Evolutionary conservation across 1,140 invertebrate genomes (phyloP).

Genomic region (Aphelinus atriplicis): DNA sequence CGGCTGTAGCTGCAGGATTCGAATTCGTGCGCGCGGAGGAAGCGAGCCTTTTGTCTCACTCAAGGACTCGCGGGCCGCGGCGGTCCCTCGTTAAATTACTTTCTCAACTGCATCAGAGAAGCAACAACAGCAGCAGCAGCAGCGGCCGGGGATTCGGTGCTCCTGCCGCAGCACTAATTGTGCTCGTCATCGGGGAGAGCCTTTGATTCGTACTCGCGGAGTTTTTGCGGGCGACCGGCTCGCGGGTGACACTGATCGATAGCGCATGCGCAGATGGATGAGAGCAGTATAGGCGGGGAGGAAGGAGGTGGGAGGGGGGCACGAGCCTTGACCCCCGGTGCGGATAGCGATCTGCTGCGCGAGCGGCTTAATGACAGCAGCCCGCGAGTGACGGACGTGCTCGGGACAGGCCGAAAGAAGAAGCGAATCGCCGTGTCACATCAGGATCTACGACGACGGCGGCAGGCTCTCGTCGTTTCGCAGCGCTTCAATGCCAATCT

Average conservation of each 20-base stretch:
- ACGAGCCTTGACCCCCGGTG: conserved; percentile 35
- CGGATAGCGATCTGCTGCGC: conserved; percentile 43
- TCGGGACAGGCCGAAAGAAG: not conserved
- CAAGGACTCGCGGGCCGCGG: too few species aligned
- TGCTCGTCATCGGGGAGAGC: conserved; percentile 40
- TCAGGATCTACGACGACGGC: conserved; percentile 9
- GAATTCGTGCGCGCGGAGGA: too few species aligned
- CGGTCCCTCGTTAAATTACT: too few species aligned
- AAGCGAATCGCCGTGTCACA: conserved; percentile 26
- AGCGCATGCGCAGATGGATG: conserved; percentile 16
- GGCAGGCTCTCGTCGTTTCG: conserved; percentile 1
- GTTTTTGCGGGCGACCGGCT: conserved; percentile 7
- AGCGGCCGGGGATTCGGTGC: too few species aligned
- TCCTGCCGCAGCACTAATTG: conserved; percentile 40
- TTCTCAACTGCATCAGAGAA: too few species aligned
- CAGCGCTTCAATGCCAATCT: conserved; percentile 32
- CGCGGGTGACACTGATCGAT: conserved; percentile 40
- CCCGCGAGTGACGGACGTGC: conserved; percentile 11
- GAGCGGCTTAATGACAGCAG: conserved; percentile 45
- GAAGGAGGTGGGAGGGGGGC: not conserved
- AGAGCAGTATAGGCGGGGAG: not conserved
- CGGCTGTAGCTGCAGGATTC: too few species aligned
- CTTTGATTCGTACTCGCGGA: conserved; percentile 39
- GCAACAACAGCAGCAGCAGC: too few species aligned
- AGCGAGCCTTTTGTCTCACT: too few species aligned